These are phyloP conservation scores for Apodemus speciosus DNA, from an alignment of 2,113 vertebrate species.

Conservation along the genomic window DNA sequence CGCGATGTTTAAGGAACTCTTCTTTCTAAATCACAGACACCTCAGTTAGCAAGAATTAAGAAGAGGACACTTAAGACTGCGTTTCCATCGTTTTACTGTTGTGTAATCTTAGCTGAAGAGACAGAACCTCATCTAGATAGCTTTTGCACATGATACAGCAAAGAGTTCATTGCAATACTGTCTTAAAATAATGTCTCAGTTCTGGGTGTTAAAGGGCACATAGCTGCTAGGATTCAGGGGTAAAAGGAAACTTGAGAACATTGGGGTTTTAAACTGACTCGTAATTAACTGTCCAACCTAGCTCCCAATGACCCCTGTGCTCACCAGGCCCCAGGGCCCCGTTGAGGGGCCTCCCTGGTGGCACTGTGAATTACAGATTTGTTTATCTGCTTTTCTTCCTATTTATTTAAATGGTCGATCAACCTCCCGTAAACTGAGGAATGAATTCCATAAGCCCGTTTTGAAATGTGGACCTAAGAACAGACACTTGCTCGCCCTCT, in stretches of 20 bases:
- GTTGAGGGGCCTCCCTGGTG: conserved; percentile 51
- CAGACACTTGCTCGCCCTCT: conserved; percentile 83
- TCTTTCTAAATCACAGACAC: conserved; percentile 88
- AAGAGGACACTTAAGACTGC: conserved; percentile 79
- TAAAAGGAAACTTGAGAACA: conserved; percentile 61
- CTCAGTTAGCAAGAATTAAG: conserved; percentile 84
- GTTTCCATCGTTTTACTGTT: conserved; percentile 84
- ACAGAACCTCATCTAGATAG: conserved; percentile 80
- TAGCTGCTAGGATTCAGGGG: conserved; percentile 70
- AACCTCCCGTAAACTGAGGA: conserved; percentile 82
- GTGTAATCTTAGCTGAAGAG: conserved; percentile 85
- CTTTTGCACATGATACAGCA: conserved; percentile 84
- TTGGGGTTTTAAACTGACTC: conserved; percentile 64
- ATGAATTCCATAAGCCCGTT: conserved; percentile 77
- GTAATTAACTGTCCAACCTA: conserved; percentile 41
- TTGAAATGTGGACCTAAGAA: conserved; percentile 81
- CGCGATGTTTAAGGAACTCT: conserved; percentile 87
- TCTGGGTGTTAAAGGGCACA: conserved; percentile 76
- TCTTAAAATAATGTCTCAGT: conserved; percentile 79
- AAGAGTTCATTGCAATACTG: conserved; percentile 77
- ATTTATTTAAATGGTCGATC: conserved; percentile 86
- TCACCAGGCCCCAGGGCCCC: conserved; percentile 51
- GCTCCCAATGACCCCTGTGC: conserved; percentile 46
- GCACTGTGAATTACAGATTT: conserved; percentile 73
- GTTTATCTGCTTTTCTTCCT: conserved; percentile 82